phyloP scores from a whole-genome alignment of 1,140 invertebrate genomes.

The Eupristina koningsbergeri region DNA sequence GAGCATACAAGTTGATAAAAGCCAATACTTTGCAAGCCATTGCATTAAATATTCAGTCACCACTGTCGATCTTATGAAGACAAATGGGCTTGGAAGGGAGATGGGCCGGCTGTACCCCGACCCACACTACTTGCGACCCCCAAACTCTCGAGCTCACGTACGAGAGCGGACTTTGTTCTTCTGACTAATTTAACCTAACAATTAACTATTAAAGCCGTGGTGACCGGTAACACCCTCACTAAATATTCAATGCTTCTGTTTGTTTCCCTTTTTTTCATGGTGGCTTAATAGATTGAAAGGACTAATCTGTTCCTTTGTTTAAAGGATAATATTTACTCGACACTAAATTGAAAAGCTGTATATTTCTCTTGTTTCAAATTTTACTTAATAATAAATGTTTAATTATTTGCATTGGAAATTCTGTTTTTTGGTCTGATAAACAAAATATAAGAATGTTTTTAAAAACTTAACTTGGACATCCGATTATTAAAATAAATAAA shows the following conservation, averaged over 20 bases:
- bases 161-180: neutral
- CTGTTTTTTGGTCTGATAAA: neutral
- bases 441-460: neutral
- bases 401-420: neutral
- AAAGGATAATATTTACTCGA: neutral
- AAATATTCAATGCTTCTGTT: neutral
- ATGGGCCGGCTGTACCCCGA: conserved; percentile 9
- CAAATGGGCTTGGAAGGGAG: conserved; percentile 3
- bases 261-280: neutral
- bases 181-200: conserved; percentile 5
- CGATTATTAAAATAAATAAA: too few relatives aligned
- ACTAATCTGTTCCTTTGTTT: neutral
- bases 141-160: neutral
- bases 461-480: neutral
- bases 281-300: too few relatives aligned
- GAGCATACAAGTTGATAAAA: conserved; percentile 7
- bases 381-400: neutral
- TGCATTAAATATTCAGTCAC: conserved; percentile 36
- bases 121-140: conserved; percentile 15
- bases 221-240: neutral
- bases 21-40: neutral
- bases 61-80: conserved; percentile 32
- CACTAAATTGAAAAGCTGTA: too few relatives aligned
- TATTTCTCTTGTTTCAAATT: neutral
- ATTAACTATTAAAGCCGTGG: conserved; percentile 21